Evolutionary conservation across 1,140 invertebrate species (phyloP).

Genomic region (Cyphomyrmex costatus): DNA sequence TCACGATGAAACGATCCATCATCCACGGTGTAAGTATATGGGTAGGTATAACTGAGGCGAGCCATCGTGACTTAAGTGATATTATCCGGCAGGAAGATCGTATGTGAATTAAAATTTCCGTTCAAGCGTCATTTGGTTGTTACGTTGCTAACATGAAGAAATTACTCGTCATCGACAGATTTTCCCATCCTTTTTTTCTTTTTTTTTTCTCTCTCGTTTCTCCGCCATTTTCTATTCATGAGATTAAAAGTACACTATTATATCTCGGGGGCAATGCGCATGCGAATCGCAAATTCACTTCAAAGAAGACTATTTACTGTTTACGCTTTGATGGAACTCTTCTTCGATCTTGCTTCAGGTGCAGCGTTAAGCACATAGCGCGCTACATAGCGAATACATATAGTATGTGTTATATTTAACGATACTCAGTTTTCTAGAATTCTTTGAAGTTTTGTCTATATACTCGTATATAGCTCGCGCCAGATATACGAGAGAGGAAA

Average conservation of each 20-base stretch:
- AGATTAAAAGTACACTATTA: not conserved
- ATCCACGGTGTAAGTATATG: conserved; percentile 41
- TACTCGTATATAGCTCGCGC: not conserved
- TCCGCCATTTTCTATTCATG: not conserved
- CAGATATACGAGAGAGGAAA: not conserved
- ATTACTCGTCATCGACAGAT: not conserved
- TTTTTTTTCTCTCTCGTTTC: too few relatives aligned
- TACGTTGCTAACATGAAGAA: not conserved
- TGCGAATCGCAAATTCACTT: not conserved
- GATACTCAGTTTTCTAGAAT: not conserved
- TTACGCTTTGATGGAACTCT: not conserved
- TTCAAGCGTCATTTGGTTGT: not conserved
- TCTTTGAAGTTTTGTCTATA: conserved; percentile 27
- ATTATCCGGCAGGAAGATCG: not conserved
- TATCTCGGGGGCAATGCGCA: not conserved
- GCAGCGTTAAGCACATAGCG: not conserved
- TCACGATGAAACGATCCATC: conserved; percentile 55
- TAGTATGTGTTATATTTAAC: not conserved
- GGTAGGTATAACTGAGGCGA: conserved; percentile 26
- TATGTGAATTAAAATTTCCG: conserved; percentile 6
- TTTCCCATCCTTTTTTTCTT: not conserved
- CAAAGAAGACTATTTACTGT: not conserved
- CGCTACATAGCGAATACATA: not conserved
- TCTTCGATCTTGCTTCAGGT: conserved; percentile 1
- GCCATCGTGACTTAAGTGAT: conserved; percentile 8